Evolutionary conservation across 2,888 invertebrate genomes (phyloP), one percentile per base, ranked within the genome.

Genomic region (Timandra comae): DNA sequence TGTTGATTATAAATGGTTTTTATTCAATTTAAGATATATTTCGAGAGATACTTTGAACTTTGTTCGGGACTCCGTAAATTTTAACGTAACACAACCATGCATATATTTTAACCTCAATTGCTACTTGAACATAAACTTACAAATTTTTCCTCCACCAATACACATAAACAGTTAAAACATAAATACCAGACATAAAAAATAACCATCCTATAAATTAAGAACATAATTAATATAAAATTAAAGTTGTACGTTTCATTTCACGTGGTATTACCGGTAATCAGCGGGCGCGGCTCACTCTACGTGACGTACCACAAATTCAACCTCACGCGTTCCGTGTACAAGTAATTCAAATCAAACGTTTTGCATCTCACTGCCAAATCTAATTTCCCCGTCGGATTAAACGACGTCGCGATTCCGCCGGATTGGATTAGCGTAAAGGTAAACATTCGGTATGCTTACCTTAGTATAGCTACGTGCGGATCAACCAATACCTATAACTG

Each of bases 361-460:
- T 55, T 62, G 43, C 61, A 56, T 53, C 57, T 55, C 55, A 57
- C 58, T 63, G 63, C 54, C 60, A 46, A 63, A 77, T 76, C 69
- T 76, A 75, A 79, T 76, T 78, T 74, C 74, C 75, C 59, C 52
- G 53, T 63, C 56, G 63, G 65, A 68, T 72, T 73, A 70, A 73
- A 73, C 62, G 62, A 56, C 62, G 63, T 54, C 58, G 65, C 61
- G 63, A 68, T 63, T 55, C 52, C 41, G 49, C 49, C 52, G 51
- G 55, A 75, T 76, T 61, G 57, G 68, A 74, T 78, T 77, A 76
- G 43, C 38, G 43, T 41, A 38, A 42, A 35, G 41, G 35, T 39
- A 40, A 38, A 40, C 33, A 35, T 40, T 27, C 16, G 30, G 34
- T 24, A n/a, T 9, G 8, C 13, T 10, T 10, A 28, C 28, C 28